phyloP scores from a whole-genome alignment of 1,140 invertebrate species.

The Calliphora vicina region DNA sequence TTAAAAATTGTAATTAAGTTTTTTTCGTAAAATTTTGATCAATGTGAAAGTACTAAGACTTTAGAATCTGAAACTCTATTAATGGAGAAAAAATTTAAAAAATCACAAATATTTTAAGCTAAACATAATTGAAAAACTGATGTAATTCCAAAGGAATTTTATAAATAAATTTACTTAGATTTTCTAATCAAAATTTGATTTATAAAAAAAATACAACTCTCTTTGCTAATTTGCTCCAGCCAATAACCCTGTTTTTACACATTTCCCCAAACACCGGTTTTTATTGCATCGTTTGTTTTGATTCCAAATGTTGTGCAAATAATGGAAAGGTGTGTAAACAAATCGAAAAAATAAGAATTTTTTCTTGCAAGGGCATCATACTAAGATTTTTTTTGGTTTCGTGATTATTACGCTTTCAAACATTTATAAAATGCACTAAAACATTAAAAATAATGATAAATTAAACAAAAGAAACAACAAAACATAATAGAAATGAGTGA shows the following conservation, averaged over 20 bases:
- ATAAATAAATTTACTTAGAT: too few relatives aligned
- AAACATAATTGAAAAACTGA: too few relatives aligned
- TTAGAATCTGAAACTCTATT: too few relatives aligned
- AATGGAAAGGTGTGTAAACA: not conserved
- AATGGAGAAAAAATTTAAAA: too few relatives aligned
- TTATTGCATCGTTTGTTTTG: not conserved
- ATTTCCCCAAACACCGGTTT: not conserved
- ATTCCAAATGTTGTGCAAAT: not conserved
- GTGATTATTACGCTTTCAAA: not conserved
- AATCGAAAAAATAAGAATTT: not conserved
- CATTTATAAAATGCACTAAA: conserved; percentile 2
- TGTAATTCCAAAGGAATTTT: too few relatives aligned
- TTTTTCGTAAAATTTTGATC: too few relatives aligned
- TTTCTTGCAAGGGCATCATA: not conserved
- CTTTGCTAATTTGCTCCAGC: not conserved
- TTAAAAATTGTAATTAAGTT: too few relatives aligned
- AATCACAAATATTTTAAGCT: too few relatives aligned
- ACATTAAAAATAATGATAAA: not conserved
- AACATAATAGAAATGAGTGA: conserved; percentile 27
- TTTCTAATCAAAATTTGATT: too few relatives aligned
- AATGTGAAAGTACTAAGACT: too few relatives aligned
- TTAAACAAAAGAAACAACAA: not conserved
- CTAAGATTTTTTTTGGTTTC: not conserved
- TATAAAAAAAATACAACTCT: not conserved
- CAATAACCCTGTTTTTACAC: not conserved